Percentiles rank a stretch among this genome's conserved stretches.
Evolutionary conservation across 1,140 invertebrate species (phyloP).

Genomic region (Zaprionus gabonicus): DNA sequence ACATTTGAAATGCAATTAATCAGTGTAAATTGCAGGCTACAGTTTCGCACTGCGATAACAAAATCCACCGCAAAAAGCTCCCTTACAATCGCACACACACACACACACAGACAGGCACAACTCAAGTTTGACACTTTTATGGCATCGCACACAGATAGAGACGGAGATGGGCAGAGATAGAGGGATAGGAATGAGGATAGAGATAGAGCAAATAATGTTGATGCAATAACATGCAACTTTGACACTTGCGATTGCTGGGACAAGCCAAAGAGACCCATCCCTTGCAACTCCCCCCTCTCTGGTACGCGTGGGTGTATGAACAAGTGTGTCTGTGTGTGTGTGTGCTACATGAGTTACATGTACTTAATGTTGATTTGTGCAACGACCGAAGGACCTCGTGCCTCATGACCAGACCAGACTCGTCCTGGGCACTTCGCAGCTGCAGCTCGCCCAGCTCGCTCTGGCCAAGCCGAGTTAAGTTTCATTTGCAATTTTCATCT

Average conservation of each 20-base stretch:
- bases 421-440: conserved; percentile 41
- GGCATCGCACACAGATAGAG: conserved; percentile 21
- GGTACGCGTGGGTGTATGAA: background rate
- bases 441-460: conserved; percentile 40
- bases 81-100: background rate
- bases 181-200: conserved; percentile 5
- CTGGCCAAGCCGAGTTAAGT: conserved; percentile 58
- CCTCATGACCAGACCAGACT: conserved; percentile 25
- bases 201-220: conserved; percentile 61
- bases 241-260: conserved; percentile 56
- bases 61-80: conserved; percentile 40
- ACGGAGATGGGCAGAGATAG: background rate
- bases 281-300: background rate
- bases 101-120: conserved; percentile 10
- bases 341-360: conserved; percentile 65
- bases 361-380: conserved; percentile 81
- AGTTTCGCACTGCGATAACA: conserved; percentile 56
- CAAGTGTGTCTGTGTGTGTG: conserved; percentile 29
- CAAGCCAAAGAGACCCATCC: conserved; percentile 10
- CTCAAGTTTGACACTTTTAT: conserved; percentile 51
- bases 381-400: conserved; percentile 51
- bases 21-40: conserved; percentile 60
- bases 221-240: conserved; percentile 82
- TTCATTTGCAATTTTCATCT: conserved; percentile 81
- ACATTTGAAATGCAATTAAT: conserved; percentile 80